These are phyloP conservation scores for Crioceris asparagi DNA, from an alignment of 2,888 invertebrate species.

Conservation along the genomic window DNA sequence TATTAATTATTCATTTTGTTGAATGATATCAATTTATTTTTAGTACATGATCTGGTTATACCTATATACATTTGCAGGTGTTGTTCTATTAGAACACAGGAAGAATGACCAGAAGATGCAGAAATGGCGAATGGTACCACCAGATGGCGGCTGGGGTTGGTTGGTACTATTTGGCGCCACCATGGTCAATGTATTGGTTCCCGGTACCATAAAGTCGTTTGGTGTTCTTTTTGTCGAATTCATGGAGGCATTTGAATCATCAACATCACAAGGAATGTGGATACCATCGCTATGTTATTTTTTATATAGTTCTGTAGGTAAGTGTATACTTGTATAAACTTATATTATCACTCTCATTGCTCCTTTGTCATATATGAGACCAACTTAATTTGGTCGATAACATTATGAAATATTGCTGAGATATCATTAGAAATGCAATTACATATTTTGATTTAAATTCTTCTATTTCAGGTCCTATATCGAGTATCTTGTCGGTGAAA, in stretches of 20 bases:
- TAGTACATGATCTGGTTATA: too few species aligned
- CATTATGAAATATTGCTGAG: too few species aligned
- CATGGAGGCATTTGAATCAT: slow-evolving; percentile 63
- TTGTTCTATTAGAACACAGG: slow-evolving; percentile 29
- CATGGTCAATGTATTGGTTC: slow-evolving; percentile 72
- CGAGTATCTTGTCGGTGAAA: slow-evolving; percentile 72
- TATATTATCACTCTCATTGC: too few species aligned
- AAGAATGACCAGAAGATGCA: slow-evolving; percentile 30
- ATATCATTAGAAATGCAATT: too few species aligned
- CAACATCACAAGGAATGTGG: slow-evolving; percentile 65
- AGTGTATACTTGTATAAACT: too few species aligned
- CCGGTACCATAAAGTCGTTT: slow-evolving; percentile 80
- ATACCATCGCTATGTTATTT: slow-evolving; percentile 84
- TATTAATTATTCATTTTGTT: too few species aligned
- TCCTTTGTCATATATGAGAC: too few species aligned
- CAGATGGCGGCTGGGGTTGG: slow-evolving; percentile 83
- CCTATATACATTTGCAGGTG: slow-evolving; percentile 24
- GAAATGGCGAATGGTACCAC: slow-evolving; percentile 67
- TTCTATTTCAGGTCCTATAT: slow-evolving; percentile 61
- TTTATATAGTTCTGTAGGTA: slow-evolving; percentile 78
- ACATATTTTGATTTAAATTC: too few species aligned
- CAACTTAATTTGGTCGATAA: too few species aligned
- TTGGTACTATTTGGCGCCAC: slow-evolving; percentile 62
- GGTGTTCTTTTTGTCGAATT: slow-evolving; percentile 78
- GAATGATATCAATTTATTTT: too few species aligned